A percentile compares a stretch with the other conserved stretches of the same genome.
Conservation (phyloP, 2,888 invertebrate genomes). For the Rhagonycha fulva region DNA sequence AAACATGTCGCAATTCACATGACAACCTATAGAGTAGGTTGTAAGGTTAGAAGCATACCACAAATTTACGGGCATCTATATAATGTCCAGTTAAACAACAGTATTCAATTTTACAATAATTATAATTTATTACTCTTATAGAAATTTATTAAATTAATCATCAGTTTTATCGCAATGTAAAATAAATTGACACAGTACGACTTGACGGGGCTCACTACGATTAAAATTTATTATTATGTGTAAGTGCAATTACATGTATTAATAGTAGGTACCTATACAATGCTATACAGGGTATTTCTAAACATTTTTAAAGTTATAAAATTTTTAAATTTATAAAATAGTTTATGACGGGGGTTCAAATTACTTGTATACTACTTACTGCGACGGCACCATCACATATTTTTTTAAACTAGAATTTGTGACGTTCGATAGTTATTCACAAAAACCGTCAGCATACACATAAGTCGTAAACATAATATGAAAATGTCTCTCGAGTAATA, state of each 20-base stretch:
- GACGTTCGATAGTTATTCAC: no score
- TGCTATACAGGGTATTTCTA: neutral
- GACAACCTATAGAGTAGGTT: conserved; percentile 28
- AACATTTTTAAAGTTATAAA: neutral
- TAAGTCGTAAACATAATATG: no score
- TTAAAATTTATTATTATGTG: neutral
- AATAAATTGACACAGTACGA: neutral
- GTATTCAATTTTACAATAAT: neutral
- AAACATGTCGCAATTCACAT: conserved; percentile 26
- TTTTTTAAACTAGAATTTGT: no score
- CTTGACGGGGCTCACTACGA: neutral
- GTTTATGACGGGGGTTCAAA: no score
- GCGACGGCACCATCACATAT: no score
- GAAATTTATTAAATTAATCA: neutral
- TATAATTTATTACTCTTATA: neutral
- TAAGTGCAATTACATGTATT: neutral
- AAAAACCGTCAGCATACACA: no score
- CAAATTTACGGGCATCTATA: conserved; percentile 26
- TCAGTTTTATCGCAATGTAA: neutral
- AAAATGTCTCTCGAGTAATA: no score
- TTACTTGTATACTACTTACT: no score
- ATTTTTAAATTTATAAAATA: no score
- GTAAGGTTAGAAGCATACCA: conserved; percentile 31
- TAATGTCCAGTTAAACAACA: conserved; percentile 2
- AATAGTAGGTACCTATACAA: no score